Evolutionary conservation across 1,140 invertebrate species (phyloP).

Genomic region (Ephestia elutella): DNA sequence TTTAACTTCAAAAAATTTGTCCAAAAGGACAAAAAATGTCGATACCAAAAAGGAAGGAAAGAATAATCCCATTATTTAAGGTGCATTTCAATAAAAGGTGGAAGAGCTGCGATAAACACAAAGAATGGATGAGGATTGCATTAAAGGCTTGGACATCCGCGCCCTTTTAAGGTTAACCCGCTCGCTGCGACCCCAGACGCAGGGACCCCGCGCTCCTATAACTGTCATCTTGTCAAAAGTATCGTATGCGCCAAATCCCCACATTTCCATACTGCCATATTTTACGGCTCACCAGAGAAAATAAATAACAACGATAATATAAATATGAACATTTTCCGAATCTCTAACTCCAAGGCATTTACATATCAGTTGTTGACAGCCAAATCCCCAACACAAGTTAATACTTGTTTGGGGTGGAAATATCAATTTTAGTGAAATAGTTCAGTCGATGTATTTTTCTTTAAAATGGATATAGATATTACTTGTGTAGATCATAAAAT

Average conservation of each 20-base stretch:
- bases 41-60: neutral
- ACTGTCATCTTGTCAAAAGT: constrained; percentile 71
- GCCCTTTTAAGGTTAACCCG: neutral
- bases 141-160: constrained; percentile 1
- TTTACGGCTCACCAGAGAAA: constrained; percentile 65
- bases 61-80: constrained; percentile 5
- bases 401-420: constrained; percentile 37
- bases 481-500: neutral
- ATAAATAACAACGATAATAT: constrained; percentile 70
- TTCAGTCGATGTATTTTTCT: constrained; percentile 17
- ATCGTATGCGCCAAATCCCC: constrained; percentile 54
- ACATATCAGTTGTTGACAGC: constrained; percentile 70
- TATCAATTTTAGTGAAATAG: constrained; percentile 29
- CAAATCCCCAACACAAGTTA: constrained; percentile 52
- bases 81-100: constrained; percentile 23
- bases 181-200: too few species aligned
- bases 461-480: constrained; percentile 8
- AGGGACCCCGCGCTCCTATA: constrained; percentile 36
- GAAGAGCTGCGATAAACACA: neutral
- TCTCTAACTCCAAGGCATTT: constrained; percentile 58
- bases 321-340: constrained; percentile 64
- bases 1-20: too few species aligned
- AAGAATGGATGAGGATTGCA: neutral
- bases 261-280: constrained; percentile 65
- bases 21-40: too few species aligned